Evolutionary conservation across 2,888 invertebrate genomes (phyloP), one percentile per base, ranked within the genome.

Genomic region (Clepsis dumicolana): DNA sequence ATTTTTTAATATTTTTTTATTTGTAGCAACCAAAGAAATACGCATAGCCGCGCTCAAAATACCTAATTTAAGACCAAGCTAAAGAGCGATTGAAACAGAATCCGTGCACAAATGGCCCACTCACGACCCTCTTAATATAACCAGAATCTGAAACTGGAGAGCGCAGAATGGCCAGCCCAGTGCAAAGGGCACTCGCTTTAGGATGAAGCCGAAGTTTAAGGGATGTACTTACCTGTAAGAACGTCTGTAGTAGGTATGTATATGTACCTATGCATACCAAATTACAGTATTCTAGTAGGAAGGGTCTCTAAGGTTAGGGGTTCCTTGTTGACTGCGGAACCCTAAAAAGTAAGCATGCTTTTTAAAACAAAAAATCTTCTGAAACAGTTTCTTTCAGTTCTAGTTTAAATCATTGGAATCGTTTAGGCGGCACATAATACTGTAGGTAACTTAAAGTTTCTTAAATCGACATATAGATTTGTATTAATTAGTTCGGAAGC

Each of bases 61-160:
- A 21, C 8, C 12, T 21, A 3, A 12, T 48, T 21, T 10, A 48
- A 21, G 21, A 48, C 21, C 12, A 48, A 12, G 21, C 21, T 2
- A 12, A 48, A 21, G 48, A 21, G 27, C 27, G 4, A 12, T 54
- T 3, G 10, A 54, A 54, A 54, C 29, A 18, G 4, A 24, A 29
- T 35, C 21, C 56, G 32, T 35, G 35, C 35, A 56, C 12, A 32
- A 56, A 29, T 35, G n/a, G 56, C 32, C 38, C 24, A 35, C 41
- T 61, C 18, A 48, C 38, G 38, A 10, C 21, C 50, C 35, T 64
- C 54, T 53, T 54, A 53, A 53, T 53, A 38, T 29, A 54, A 53
- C 41, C 53, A 54, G 29, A 50, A 35, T 24, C 52, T 52, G 50
- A 14, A 27, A 38, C 18, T 18, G 24, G 50, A 35, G 38, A 53